Evolutionary conservation across 2,797 vertebrate species (phyloP).

Genomic region (Varecia variegata): DNA sequence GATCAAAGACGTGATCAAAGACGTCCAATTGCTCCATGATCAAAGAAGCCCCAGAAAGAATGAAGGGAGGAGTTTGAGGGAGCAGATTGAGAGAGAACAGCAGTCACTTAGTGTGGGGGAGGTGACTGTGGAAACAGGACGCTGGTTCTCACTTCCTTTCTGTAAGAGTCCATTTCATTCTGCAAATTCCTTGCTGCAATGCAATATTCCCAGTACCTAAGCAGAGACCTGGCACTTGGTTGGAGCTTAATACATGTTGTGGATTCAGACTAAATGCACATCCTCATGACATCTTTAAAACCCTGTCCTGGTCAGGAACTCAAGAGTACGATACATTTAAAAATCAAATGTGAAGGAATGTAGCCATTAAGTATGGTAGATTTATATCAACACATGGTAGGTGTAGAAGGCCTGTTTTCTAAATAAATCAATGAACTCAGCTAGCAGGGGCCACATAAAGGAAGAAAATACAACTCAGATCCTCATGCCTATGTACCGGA

Average conservation of each 20-base stretch:
- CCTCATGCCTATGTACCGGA: not conserved
- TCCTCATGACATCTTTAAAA: not conserved
- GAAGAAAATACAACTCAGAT: not conserved
- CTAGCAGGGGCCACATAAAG: not conserved
- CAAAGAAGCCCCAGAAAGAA: conserved; percentile 3
- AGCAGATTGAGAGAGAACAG: not conserved
- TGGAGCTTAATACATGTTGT: not conserved
- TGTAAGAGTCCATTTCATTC: not conserved
- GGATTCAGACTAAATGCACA: not conserved
- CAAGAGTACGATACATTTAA: not conserved
- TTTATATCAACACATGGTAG: not conserved
- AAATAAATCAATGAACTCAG: not conserved
- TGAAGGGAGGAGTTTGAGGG: not conserved
- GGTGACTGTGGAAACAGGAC: not conserved
- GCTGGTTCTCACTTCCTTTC: not conserved
- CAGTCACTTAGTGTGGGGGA: not conserved
- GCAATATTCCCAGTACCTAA: not conserved
- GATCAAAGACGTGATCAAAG: not conserved
- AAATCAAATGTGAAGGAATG: not conserved
- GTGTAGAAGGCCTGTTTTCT: not conserved
- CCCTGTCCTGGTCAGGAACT: not conserved
- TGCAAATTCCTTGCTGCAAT: not conserved
- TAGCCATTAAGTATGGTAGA: not conserved
- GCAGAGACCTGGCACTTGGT: not conserved
- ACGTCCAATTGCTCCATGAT: not conserved